Percentiles rank a stretch among this genome's conserved stretches.
Evolutionary conservation across 2,113 vertebrate genomes (phyloP).

Genomic region (Fulmarus glacialis): DNA sequence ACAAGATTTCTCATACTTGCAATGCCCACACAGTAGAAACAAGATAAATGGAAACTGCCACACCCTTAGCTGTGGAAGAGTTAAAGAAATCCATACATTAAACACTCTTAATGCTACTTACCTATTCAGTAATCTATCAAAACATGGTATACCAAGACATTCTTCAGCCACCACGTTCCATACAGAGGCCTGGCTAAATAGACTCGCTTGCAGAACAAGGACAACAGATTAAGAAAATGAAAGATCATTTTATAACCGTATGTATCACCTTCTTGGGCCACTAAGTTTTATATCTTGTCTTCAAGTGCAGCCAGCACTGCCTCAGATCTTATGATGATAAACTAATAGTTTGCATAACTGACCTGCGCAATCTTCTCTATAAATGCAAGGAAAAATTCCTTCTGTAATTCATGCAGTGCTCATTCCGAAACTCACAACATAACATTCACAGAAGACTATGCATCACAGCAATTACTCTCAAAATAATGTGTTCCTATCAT

Average conservation of each 20-base stretch:
- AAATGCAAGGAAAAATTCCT: neutral
- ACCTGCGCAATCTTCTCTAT: neutral
- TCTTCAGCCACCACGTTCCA: neutral
- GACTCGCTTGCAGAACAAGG: neutral
- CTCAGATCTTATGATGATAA: neutral
- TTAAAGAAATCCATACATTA: neutral
- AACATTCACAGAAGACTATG: neutral
- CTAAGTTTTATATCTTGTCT: neutral
- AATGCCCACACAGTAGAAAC: neutral
- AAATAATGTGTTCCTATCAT: neutral
- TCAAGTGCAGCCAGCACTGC: neutral
- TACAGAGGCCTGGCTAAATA: neutral
- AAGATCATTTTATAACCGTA: neutral
- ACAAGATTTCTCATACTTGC: neutral
- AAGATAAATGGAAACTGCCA: neutral
- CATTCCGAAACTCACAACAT: neutral
- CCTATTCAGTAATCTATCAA: neutral
- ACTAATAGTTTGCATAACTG: neutral
- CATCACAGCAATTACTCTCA: neutral
- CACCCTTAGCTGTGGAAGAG: neutral
- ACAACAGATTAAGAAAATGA: neutral
- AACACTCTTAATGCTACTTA: neutral
- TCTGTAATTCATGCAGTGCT: neutral
- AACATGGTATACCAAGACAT: accelerated
- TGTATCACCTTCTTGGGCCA: neutral